Evolutionary conservation across 1,140 invertebrate species (phyloP), one percentile per base, ranked within the genome.

Genomic region (Gerris buenoi): DNA sequence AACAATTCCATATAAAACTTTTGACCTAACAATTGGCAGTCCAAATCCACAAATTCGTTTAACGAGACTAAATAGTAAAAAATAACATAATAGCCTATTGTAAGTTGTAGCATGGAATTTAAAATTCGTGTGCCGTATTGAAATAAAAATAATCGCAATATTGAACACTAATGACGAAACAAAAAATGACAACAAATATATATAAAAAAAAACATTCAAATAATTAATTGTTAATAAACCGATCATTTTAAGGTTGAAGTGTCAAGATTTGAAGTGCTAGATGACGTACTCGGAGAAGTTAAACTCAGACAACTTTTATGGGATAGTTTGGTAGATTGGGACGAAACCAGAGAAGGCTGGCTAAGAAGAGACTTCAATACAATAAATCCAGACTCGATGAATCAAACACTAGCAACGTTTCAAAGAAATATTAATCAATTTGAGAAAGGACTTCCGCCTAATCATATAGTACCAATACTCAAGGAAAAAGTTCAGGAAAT

Each of bases 231-330:
- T 23, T 15, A 23, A 13, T 13, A 56, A 56, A n/a, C 46, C n/a
- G n/a, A n/a, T 13, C n/a, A n/a, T 56, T 79, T 80, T 46, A 69
- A 86, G 81, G 80, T 90, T 25, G 89, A 91, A 74, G 83, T 90
- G 23, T 86, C 86, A 1, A 83, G 88, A 74, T 86, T 90, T 72
- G 90, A 92, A 56, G 81, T 86, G 18, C 77, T 95, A 59, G 89
- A 91, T 67, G 84, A 88, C 74, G 86, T 88, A 0, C 82, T 85
- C 68, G 86, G 82, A 66, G 87, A 92, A 70, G 82, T 93, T 0
- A 88, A 87, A 72, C 75, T 93, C 26, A 83, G 90, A 57, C 85
- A 86, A 74, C 79, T 89, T 56, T 76, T 95, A 0, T 93, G 90
- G 87, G 85, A 87, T 56, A 86, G 84, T 56, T 77, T 87, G 1